A percentile compares a stretch with the other conserved stretches of the same genome.
Conservation (phyloP, 2,113 vertebrate genomes). For the Nycticebus coucang region DNA sequence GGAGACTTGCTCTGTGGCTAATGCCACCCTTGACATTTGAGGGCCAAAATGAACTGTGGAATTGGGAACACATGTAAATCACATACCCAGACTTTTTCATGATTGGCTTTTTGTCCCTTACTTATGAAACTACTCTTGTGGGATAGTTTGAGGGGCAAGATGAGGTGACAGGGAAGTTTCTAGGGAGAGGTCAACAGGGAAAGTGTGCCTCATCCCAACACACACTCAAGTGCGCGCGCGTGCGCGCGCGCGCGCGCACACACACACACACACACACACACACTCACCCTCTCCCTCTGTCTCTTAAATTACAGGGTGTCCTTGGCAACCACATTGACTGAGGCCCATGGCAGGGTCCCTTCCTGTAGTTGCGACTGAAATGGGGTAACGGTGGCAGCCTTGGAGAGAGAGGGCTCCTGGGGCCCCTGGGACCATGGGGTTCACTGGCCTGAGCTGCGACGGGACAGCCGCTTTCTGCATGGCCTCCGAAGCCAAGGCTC, state of each 20-base stretch:
- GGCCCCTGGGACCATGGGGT: too few relatives aligned
- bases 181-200: not conserved
- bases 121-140: not conserved
- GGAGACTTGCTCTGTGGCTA: not conserved
- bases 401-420: not conserved
- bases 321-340: not conserved
- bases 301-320: not conserved
- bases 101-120: not conserved
- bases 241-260: too few relatives aligned
- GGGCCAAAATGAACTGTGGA: not conserved
- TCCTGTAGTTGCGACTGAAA: not conserved
- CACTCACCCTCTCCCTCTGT: too few relatives aligned
- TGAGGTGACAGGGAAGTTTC: not conserved
- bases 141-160: not conserved
- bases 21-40: not conserved
- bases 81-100: not conserved
- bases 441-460: fast-evolving
- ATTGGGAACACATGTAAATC: not conserved
- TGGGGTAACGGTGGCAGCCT: fast-evolving
- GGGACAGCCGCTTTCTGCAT: not conserved
- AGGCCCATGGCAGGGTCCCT: not conserved
- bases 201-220: not conserved
- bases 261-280: not conserved
- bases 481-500: not conserved
- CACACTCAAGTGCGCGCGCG: fast-evolving